Conservation (phyloP, 2,797 vertebrate genomes). For the Ciconia nigra region DNA sequence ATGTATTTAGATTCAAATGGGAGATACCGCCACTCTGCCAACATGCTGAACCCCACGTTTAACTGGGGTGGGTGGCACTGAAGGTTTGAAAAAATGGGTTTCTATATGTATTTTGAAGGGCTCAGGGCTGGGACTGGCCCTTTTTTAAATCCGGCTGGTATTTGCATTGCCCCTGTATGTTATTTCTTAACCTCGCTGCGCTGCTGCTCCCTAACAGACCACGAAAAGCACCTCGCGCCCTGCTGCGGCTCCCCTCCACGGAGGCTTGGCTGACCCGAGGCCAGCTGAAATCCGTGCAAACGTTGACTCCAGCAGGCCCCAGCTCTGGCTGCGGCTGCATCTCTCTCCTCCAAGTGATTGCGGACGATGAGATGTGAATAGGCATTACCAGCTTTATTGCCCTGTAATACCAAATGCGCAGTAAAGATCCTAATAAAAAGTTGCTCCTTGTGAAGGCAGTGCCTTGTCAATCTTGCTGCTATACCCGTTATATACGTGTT, state of each 20-base stretch:
- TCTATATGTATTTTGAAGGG: background rate
- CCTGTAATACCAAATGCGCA: background rate
- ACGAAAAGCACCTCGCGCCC: accelerated
- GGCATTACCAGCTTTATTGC: background rate
- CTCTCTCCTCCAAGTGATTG: background rate
- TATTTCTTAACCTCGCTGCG: accelerated
- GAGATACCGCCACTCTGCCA: background rate
- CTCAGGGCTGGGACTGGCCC: background rate
- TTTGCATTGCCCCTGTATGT: background rate
- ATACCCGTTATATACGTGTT: accelerated
- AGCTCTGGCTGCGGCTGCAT: background rate
- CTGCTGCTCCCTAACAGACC: background rate
- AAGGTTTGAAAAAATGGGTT: background rate
- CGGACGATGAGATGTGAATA: accelerated
- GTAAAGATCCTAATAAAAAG: background rate
- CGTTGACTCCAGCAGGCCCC: accelerated
- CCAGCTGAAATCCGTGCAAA: background rate
- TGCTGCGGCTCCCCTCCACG: accelerated
- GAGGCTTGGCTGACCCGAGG: background rate
- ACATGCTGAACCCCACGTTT: accelerated
- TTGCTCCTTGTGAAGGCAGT: background rate
- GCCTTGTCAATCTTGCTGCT: background rate
- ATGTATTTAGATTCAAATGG: background rate
- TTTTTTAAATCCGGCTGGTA: background rate
- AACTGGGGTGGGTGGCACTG: background rate